phyloP scores from a whole-genome alignment of 1,140 invertebrate species.

The Pogonomyrmex barbatus region DNA sequence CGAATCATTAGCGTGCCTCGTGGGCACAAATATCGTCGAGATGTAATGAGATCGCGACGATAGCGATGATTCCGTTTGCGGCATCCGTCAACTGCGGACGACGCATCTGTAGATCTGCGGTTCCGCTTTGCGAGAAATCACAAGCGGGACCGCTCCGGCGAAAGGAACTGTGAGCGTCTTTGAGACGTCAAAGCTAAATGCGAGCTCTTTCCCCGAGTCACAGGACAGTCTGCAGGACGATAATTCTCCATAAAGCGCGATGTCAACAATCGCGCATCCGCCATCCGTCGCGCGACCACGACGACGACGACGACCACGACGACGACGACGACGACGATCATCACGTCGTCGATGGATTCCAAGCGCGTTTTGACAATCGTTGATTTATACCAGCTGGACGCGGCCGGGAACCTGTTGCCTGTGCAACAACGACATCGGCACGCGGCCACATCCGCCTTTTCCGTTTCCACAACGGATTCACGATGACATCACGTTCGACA shows the following conservation, averaged over 20 bases:
- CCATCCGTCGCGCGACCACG: not conserved
- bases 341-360: not conserved
- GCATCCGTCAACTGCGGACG: too few relatives aligned
- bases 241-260: not conserved
- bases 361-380: constrained; percentile 38
- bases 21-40: not conserved
- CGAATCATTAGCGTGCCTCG: constrained; percentile 55
- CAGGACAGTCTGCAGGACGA: too few relatives aligned
- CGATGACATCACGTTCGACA: constrained; percentile 31
- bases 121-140: not conserved
- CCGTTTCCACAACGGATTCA: constrained; percentile 17
- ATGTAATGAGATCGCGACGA: constrained; percentile 12
- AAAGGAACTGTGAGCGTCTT: not conserved
- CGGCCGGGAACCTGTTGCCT: constrained; percentile 38
- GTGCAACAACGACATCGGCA: constrained; percentile 14
- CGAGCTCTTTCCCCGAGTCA: not conserved
- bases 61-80: constrained; percentile 1
- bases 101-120: not conserved
- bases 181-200: not conserved
- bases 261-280: constrained; percentile 3
- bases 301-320: too few relatives aligned
- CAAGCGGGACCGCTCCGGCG: not conserved
- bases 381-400: constrained; percentile 41
- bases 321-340: too few relatives aligned
- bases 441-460: constrained; percentile 6